Conservation (phyloP, 2,113 vertebrate species). For the Albula goreensis region DNA sequence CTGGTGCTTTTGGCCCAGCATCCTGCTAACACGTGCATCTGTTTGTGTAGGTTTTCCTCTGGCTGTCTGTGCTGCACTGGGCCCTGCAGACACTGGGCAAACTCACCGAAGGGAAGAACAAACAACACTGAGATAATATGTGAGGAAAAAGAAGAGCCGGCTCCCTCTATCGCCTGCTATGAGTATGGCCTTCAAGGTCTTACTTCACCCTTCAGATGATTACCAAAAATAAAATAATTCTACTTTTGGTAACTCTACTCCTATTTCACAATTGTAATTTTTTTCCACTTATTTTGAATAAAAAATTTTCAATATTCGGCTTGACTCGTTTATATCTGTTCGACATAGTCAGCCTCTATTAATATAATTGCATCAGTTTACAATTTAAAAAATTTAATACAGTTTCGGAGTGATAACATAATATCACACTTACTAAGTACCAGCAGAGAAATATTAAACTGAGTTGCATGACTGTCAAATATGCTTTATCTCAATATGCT, state of each 20-base stretch:
- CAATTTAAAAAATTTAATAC: background rate
- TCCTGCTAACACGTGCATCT: background rate
- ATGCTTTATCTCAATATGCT: background rate
- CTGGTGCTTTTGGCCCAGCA: background rate
- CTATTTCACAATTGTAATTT: too few species aligned
- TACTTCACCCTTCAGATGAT: background rate
- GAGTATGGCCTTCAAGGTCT: background rate
- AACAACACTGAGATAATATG: slow-evolving; percentile 58
- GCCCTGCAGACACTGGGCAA: slow-evolving; percentile 67
- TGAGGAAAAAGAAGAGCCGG: background rate
- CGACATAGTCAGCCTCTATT: too few species aligned
- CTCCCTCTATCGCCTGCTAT: background rate
- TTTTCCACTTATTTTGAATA: too few species aligned
- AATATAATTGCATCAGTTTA: background rate
- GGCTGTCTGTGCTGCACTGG: slow-evolving; percentile 80
- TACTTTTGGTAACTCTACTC: too few species aligned
- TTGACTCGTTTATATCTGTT: too few species aligned
- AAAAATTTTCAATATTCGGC: too few species aligned
- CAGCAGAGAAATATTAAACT: background rate
- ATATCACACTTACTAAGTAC: background rate
- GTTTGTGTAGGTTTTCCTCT: slow-evolving; percentile 77
- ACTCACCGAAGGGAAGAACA: slow-evolving; percentile 59
- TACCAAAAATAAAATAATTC: background rate
- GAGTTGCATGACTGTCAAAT: background rate
- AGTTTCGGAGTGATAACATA: background rate